Conservation (phyloP, 2,797 vertebrate genomes). For the Melanotaenia parkinsoni region DNA sequence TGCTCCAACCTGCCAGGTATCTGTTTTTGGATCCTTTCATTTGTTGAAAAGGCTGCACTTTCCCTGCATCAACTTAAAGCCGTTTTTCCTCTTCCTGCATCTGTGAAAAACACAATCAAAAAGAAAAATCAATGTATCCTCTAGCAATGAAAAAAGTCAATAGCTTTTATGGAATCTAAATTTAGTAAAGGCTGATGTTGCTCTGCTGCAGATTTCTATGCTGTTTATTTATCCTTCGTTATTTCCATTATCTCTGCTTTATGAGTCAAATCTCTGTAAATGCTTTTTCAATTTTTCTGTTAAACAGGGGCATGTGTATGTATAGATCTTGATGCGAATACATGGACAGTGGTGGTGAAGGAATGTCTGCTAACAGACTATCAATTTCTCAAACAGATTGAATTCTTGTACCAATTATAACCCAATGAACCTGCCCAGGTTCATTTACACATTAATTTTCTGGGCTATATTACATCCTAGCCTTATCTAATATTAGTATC, state of each 20-base stretch:
- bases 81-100: constrained; percentile 61
- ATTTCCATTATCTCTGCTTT: constrained; percentile 39
- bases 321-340: constrained; percentile 11
- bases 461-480: constrained; percentile 65
- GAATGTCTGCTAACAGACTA: constrained; percentile 17
- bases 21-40: constrained; percentile 62
- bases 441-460: constrained; percentile 61
- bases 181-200: constrained; percentile 63
- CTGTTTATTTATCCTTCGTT: constrained; percentile 57
- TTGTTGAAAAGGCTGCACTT: constrained; percentile 47
- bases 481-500: constrained; percentile 72
- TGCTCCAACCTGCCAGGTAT: constrained; percentile 60
- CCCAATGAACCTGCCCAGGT: constrained; percentile 43
- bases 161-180: constrained; percentile 73
- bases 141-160: constrained; percentile 75
- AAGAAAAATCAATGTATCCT: constrained; percentile 77
- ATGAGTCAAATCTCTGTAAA: constrained; percentile 43
- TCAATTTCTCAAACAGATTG: constrained; percentile 52
- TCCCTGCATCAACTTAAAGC: constrained; percentile 54
- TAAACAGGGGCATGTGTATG: constrained; percentile 7
- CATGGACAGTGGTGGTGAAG: constrained; percentile 6
- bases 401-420: constrained; percentile 52
- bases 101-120: constrained; percentile 74
- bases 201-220: constrained; percentile 39
- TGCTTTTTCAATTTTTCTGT: constrained; percentile 13